Percentiles rank a stretch among this genome's conserved stretches.
Evolutionary conservation across 2,113 vertebrate species (phyloP).

Genomic region (Eulacestoma nigropectus): DNA sequence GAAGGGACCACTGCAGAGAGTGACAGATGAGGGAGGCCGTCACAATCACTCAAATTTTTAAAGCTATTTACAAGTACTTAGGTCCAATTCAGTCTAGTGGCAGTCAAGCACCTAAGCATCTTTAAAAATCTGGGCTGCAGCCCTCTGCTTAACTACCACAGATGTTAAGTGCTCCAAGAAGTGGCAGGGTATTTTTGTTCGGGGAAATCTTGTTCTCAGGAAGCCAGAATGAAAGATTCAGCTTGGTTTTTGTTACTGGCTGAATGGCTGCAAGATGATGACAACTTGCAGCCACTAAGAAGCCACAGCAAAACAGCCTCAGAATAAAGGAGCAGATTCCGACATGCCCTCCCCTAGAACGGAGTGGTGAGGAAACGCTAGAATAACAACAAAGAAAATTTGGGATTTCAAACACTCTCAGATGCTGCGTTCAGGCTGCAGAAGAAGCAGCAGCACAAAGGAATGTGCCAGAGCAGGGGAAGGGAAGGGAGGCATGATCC

Average conservation of each 20-base stretch:
- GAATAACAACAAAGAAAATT: slow-evolving; percentile 6
- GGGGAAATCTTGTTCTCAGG: background rate
- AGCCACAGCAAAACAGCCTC: background rate
- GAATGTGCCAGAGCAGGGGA: slow-evolving; percentile 1
- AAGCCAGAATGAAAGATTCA: background rate
- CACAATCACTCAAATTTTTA: background rate
- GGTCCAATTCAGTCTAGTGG: background rate
- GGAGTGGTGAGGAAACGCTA: background rate
- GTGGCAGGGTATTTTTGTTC: background rate
- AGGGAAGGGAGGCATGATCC: background rate
- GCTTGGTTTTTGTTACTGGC: background rate
- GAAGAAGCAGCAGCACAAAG: slow-evolving; percentile 7
- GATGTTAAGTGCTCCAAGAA: background rate
- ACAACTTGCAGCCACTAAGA: slow-evolving; percentile 27
- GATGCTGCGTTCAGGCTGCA: background rate
- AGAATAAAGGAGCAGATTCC: background rate
- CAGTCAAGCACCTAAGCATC: background rate
- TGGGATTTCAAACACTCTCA: background rate
- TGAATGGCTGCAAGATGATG: slow-evolving; percentile 19
- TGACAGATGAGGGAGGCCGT: background rate
- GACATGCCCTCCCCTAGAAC: background rate
- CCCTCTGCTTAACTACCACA: background rate
- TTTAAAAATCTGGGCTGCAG: background rate
- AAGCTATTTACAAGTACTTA: background rate
- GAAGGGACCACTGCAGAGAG: background rate